Conservation (phyloP, 2,888 invertebrate species). For the Stictocephala bisonia region DNA sequence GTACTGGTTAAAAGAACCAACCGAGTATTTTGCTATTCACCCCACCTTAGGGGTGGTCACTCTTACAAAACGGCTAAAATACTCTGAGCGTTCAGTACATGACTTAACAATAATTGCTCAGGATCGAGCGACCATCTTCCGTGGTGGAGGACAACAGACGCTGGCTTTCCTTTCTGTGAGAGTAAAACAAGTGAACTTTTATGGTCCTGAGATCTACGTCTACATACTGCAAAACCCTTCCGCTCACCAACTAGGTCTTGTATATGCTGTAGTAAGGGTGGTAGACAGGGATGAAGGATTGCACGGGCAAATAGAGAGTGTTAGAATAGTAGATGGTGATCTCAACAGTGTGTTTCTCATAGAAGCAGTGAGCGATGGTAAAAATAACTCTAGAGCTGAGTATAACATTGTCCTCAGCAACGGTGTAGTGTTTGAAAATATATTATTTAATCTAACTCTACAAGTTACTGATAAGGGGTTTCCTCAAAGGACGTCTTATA, state of each 20-base stretch:
- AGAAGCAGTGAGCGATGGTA: neutral
- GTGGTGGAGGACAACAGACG: slow-evolving; percentile 73
- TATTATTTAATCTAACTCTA: slow-evolving; percentile 81
- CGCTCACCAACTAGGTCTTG: slow-evolving; percentile 81
- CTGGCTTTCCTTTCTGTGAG: slow-evolving; percentile 80
- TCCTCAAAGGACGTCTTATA: slow-evolving; percentile 80
- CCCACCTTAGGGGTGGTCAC: slow-evolving; percentile 90
- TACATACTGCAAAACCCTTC: slow-evolving; percentile 81
- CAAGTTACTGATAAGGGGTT: slow-evolving; percentile 84
- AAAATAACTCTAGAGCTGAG: slow-evolving; percentile 14
- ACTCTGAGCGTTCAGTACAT: slow-evolving; percentile 75
- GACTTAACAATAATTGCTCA: slow-evolving; percentile 82
- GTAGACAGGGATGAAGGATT: slow-evolving; percentile 84
- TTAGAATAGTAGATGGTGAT: slow-evolving; percentile 90
- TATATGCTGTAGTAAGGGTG: slow-evolving; percentile 89
- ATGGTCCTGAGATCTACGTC: slow-evolving; percentile 84
- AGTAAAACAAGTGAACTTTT: slow-evolving; percentile 83
- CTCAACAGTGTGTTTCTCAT: slow-evolving; percentile 71
- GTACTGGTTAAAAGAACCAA: slow-evolving; percentile 85
- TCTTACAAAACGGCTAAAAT: slow-evolving; percentile 80
- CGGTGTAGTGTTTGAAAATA: neutral
- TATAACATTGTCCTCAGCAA: slow-evolving; percentile 14
- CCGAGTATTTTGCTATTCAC: slow-evolving; percentile 89
- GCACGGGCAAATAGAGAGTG: slow-evolving; percentile 82
- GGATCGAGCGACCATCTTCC: slow-evolving; percentile 69